Evolutionary conservation across 2,113 vertebrate species (phyloP), one percentile per base, ranked within the genome.

Genomic region (Carettochelys insculpta): DNA sequence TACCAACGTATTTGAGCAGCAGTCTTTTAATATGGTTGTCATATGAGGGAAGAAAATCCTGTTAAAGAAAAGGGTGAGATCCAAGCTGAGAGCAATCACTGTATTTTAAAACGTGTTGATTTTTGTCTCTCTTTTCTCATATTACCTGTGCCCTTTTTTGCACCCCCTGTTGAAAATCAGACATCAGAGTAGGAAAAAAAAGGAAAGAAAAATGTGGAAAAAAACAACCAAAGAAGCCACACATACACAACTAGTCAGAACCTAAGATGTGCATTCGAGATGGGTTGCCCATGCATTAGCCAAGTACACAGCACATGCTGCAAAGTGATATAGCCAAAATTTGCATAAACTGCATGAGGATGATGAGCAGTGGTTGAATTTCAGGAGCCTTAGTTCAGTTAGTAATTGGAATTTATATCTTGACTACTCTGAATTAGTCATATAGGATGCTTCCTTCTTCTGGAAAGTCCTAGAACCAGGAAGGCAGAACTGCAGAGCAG

Each of bases 181-280:
- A 77, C 2, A n/a, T 43, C 11, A 43, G 51, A 85, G 6, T n/a
- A n/a, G 0, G 0, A 50, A 3, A 27, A 41, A 77, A 58, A 14
- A 5, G 4, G 51, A 48, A 53, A 34, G 48, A 48, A 80, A 80
- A 47, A 12, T 5, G 16, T 11, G 73, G 56, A 27, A 50, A 58
- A 14, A 29, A 54, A 7, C 34, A n/a, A n/a, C n/a, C 17, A 38
- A n/a, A 65, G 14, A 65, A 65, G 8, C 8, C 13, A 6, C 9
- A 31, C 24, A 71, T 11, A 38, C 41, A 65, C 52, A 86, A 79
- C 8, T 5, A 12, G 24, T 29, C 29, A 6, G 4, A 83, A 38
- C 19, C 43, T 11, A 53, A 80, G 12, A 14, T 25, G 20, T 17
- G 61, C 17, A 29, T 24, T 83, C 16, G 22, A 54, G 27, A 24